Base-by-base conservation (phyloP, 1,140 invertebrate genomes). In the Portunus trituberculatus region DNA sequence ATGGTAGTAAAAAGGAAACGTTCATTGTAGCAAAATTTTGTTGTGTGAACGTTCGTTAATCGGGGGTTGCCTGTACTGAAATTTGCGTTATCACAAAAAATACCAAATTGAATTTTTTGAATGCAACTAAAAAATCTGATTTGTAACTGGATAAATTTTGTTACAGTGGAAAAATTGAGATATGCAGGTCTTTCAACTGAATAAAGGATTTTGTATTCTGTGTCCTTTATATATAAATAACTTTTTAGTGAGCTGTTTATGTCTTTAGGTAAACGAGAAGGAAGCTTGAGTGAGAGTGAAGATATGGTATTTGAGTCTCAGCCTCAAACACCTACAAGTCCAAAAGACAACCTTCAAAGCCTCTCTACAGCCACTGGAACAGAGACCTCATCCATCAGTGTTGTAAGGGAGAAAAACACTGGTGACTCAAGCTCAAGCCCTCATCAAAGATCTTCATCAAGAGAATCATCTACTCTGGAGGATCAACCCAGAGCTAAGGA, bases 241-340 rank as follows among this genome's bases (percentile, higher is more conserved):
- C 16, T 12, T 59, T 59, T 20, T 14, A 14, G 16, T 59, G 52
- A 59, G 52, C 25, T 39, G 12, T 94, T 52, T 89, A 28, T 59
- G 16, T 20, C 48, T 39, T 4, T 67, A 96, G 95, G 95, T 86
- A 96, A 96, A 91, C 93, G 95, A 39, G 95, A 94, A 32, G 93
- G 93, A n/a, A 96, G 95, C 82, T 91, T 96, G 14, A 96, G 95
- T 89, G 95, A 96, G 31, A 96, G 90, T 92, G 95, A 96, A 67
- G 95, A 96, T 32, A 67, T 92, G 46, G 83, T 88, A 20, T 45
- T 87, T 29, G 93, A 93, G 84, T 96, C 95, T 0, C 93, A 82
- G 45, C 95, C 95, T 1, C 95, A 96, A 29, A 96, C 95, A n/a
- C 95, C 95, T 31, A 96, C 95, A 20, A 92, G 82, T 14, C 95